A percentile compares a stretch with the other conserved stretches of the same genome.
Conservation (phyloP, 2,888 invertebrate genomes). For the Caenorhabditis uteleia region DNA sequence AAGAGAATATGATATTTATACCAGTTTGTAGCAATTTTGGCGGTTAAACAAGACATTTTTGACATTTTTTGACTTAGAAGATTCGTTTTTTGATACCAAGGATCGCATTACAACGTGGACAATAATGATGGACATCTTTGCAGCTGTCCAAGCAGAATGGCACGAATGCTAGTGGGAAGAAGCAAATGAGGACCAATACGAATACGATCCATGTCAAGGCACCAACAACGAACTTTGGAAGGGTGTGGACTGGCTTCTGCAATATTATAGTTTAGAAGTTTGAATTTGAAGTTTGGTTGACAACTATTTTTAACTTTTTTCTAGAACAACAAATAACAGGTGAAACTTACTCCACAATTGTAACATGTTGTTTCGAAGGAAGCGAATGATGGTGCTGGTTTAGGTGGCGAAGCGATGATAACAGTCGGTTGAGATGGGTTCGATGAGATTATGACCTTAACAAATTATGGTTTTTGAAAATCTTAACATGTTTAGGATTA, state of each 20-base stretch:
- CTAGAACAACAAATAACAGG: neutral
- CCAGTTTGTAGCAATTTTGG: neutral
- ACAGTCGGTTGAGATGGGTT: conserved; percentile 22
- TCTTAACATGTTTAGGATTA: neutral
- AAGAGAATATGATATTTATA: neutral
- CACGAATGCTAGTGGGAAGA: conserved; percentile 59
- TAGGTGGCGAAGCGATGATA: conserved; percentile 42
- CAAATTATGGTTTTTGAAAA: conserved; percentile 5
- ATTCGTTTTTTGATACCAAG: conserved; percentile 52
- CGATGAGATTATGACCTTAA: conserved; percentile 4
- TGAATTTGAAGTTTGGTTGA: neutral
- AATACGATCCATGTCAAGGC: conserved; percentile 55
- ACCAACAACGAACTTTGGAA: conserved; percentile 52
- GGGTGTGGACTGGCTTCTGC: conserved; percentile 51
- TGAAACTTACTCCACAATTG: conserved; percentile 51
- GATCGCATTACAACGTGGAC: conserved; percentile 54
- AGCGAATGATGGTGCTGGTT: conserved; percentile 47
- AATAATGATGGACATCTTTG: conserved; percentile 58
- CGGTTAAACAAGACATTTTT: neutral
- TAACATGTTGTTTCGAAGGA: conserved; percentile 48
- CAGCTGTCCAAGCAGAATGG: conserved; percentile 57
- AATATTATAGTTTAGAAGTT: conserved; percentile 11
- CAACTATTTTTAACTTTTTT: neutral
- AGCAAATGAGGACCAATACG: conserved; percentile 50
- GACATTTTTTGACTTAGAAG: neutral